Evolutionary conservation across 2,797 vertebrate species (phyloP).

Genomic region (Jordanella pulchra): DNA sequence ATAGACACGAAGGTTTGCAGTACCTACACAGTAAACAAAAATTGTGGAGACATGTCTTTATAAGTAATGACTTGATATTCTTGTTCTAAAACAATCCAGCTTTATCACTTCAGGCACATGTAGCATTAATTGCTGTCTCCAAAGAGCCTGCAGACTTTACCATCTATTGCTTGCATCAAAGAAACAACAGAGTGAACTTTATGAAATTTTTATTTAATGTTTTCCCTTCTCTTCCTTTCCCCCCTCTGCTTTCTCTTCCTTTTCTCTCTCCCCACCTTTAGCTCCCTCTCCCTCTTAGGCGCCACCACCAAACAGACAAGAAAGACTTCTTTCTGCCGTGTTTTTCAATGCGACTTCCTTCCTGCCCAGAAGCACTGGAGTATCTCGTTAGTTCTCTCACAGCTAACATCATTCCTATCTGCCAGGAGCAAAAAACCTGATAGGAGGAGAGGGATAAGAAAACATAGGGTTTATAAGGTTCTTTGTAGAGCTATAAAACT

Average conservation of each 20-base stretch:
- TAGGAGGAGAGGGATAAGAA: slow-evolving; percentile 21
- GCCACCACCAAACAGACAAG: slow-evolving; percentile 79
- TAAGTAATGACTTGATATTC: slow-evolving; percentile 64
- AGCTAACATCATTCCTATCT: slow-evolving; percentile 70
- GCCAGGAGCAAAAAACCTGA: slow-evolving; percentile 78
- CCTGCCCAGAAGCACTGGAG: slow-evolving; percentile 81
- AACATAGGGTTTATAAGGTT: slow-evolving; percentile 56
- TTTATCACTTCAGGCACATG: slow-evolving; percentile 69
- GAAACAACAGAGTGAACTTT: slow-evolving; percentile 79
- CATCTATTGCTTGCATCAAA: slow-evolving; percentile 81
- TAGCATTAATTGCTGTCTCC: slow-evolving; percentile 82
- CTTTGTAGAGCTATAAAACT: slow-evolving; percentile 56
- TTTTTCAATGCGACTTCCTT: slow-evolving; percentile 82
- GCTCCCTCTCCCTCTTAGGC: slow-evolving; percentile 57
- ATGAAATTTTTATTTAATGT: slow-evolving; percentile 86
- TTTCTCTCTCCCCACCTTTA: slow-evolving; percentile 73
- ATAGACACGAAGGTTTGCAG: slow-evolving; percentile 21
- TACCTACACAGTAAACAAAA: slow-evolving; percentile 53
- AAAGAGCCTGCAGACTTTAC: slow-evolving; percentile 78
- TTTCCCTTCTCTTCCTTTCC: slow-evolving; percentile 77
- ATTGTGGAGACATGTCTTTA: slow-evolving; percentile 44
- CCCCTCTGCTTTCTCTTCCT: slow-evolving; percentile 67
- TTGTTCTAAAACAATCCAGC: slow-evolving; percentile 59
- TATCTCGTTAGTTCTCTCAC: slow-evolving; percentile 81
- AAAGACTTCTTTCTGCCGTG: slow-evolving; percentile 75